A percentile compares a stretch with the other conserved stretches of the same genome.
phyloP scores from a whole-genome alignment of 2,113 vertebrate species.

The Rana temporaria region DNA sequence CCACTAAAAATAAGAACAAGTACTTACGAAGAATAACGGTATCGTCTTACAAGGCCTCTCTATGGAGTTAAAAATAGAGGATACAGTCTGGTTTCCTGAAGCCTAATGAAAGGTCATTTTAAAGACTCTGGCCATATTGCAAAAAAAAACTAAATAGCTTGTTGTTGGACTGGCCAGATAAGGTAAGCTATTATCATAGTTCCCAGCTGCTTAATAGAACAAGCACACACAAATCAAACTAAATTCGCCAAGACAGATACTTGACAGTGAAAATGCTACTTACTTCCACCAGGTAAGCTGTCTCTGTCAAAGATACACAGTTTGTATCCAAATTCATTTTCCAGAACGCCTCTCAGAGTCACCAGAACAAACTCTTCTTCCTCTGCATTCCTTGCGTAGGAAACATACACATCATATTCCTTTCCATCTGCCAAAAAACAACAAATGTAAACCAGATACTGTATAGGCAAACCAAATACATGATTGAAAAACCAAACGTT shows the following conservation, averaged over 20 bases:
- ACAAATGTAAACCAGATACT: neutral
- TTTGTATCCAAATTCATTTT: constrained; percentile 92
- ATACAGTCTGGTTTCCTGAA: neutral
- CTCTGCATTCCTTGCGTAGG: constrained; percentile 89
- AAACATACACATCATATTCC: constrained; percentile 95
- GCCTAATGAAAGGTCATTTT: constrained; percentile 12
- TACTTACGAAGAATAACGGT: constrained; percentile 38
- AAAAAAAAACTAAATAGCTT: neutral
- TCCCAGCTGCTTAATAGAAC: too few species aligned
- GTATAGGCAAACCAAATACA: neutral
- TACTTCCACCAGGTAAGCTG: constrained; percentile 95
- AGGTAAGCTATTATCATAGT: too few species aligned
- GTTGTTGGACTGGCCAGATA: neutral
- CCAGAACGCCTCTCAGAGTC: constrained; percentile 86
- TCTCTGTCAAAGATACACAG: constrained; percentile 96
- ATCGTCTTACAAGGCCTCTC: constrained; percentile 31
- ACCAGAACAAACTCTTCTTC: constrained; percentile 93
- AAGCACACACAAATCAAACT: neutral
- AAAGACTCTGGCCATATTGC: constrained; percentile 4
- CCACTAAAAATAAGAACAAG: constrained; percentile 39
- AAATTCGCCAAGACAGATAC: neutral
- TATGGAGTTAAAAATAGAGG: constrained; percentile 22
- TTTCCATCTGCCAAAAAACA: constrained; percentile 80
- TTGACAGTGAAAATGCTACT: constrained; percentile 63
- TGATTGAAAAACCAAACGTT: too few species aligned